These are phyloP conservation scores for Papilio dardanus DNA, from an alignment of 1,140 invertebrate species.

Conservation along the genomic window DNA sequence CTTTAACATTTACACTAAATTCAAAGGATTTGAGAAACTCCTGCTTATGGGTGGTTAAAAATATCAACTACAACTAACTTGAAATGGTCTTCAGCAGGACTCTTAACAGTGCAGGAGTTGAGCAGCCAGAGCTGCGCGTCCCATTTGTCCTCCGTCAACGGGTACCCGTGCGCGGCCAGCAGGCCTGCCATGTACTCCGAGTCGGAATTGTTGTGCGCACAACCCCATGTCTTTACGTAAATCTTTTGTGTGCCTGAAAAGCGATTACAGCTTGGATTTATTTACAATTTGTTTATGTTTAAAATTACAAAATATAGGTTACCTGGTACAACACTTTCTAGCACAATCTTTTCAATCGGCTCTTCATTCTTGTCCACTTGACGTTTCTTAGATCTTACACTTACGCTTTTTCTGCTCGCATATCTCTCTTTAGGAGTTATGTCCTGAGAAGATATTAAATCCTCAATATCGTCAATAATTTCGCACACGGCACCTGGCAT, in stretches of 20 bases:
- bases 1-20: too few species aligned
- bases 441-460: conserved; percentile 90
- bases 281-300: neutral
- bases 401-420: conserved; percentile 86
- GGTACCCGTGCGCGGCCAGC: conserved; percentile 93
- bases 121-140: conserved; percentile 96
- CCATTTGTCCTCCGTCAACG: conserved; percentile 91
- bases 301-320: conserved; percentile 83
- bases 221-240: conserved; percentile 98
- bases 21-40: too few species aligned
- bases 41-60: too few species aligned
- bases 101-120: conserved; percentile 99
- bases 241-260: conserved; percentile 94
- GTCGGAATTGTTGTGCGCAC: conserved; percentile 98
- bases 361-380: conserved; percentile 57
- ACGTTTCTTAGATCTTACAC: conserved; percentile 84
- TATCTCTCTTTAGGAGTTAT: conserved; percentile 89
- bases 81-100: conserved; percentile 98
- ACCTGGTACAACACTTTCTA: conserved; percentile 90
- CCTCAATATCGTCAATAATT: conserved; percentile 91
- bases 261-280: conserved; percentile 5
- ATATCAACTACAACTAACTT: conserved; percentile 75
- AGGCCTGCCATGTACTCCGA: conserved; percentile 99
- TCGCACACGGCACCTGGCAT: conserved; percentile 84
- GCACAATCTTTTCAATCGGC: conserved; percentile 67